Conservation (phyloP, 2,113 vertebrate genomes). For the Tragelaphus scriptus region DNA sequence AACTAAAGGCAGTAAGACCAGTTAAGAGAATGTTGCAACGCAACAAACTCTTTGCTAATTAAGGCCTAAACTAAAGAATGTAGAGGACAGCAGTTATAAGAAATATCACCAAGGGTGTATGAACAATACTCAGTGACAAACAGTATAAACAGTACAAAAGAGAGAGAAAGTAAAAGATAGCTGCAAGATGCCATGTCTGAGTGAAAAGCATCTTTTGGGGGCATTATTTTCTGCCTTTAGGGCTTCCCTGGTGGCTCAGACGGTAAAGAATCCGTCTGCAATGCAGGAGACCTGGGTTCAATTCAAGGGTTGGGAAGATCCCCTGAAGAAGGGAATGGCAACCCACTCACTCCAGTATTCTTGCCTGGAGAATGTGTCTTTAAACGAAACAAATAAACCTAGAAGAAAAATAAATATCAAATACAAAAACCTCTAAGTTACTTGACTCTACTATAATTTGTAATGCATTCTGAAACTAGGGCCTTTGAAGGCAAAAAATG, state of each 20-base stretch:
- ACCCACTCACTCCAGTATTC: background rate
- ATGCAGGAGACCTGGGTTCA: background rate
- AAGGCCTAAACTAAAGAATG: background rate
- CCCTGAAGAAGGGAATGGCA: background rate
- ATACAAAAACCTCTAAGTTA: conserved; percentile 45
- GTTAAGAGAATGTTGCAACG: background rate
- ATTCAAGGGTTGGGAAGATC: background rate
- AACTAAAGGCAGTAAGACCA: background rate
- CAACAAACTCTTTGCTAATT: background rate
- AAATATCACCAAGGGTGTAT: background rate
- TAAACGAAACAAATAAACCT: background rate
- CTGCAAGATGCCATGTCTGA: background rate
- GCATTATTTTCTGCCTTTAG: background rate
- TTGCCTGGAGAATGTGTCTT: background rate
- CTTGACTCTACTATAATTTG: conserved; percentile 50
- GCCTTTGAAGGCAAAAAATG: conserved; percentile 41
- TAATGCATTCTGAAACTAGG: conserved; percentile 57
- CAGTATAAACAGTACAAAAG: background rate
- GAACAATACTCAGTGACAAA: background rate
- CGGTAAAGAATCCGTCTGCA: background rate
- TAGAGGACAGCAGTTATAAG: background rate
- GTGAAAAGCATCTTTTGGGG: background rate
- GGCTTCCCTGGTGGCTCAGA: background rate
- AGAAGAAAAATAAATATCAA: conserved; percentile 21
- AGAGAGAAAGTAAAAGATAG: background rate